Percentiles rank a stretch among this genome's conserved stretches.
Conservation (phyloP, 2,888 invertebrate species). For the Agrotis puta region DNA sequence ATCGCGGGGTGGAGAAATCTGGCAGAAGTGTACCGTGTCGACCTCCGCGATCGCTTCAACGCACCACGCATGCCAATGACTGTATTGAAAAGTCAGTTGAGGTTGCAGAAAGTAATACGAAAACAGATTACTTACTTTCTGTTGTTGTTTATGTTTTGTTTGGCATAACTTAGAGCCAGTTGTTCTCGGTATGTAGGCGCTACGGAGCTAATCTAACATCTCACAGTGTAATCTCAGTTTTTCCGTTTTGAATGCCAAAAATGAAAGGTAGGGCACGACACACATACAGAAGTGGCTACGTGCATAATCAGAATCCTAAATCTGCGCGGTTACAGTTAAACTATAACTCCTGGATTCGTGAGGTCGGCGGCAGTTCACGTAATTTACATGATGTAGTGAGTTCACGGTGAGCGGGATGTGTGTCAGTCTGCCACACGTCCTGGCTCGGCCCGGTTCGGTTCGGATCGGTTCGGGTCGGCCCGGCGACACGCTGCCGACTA, state of each 20-base stretch:
- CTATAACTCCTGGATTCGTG: constrained; percentile 62
- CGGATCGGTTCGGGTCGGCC: constrained; percentile 70
- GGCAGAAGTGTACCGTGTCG: constrained; percentile 65
- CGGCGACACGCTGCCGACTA: constrained; percentile 82
- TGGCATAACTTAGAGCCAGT: constrained; percentile 9
- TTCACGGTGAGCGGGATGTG: constrained; percentile 71
- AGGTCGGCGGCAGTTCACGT: constrained; percentile 48
- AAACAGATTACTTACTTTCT: constrained; percentile 34
- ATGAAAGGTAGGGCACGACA: constrained; percentile 35
- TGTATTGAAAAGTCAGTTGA: constrained; percentile 45
- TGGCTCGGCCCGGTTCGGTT: constrained; percentile 64
- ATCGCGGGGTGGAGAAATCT: constrained; percentile 70
- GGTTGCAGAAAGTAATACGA: constrained; percentile 54
- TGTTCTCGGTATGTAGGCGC: not conserved
- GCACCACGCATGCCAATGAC: constrained; percentile 66
- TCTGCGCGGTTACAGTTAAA: constrained; percentile 57
- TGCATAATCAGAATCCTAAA: constrained; percentile 62
- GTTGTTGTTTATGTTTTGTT: constrained; percentile 44
- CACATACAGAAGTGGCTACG: constrained; percentile 53
- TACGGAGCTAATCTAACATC: constrained; percentile 13
- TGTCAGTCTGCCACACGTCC: constrained; percentile 85
- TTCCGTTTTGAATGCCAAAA: constrained; percentile 33
- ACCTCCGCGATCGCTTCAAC: constrained; percentile 64
- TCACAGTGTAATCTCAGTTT: constrained; percentile 16
- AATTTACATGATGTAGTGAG: constrained; percentile 57